Conservation (phyloP, 2,797 vertebrate genomes). For the Hemibagrus guttatus region DNA sequence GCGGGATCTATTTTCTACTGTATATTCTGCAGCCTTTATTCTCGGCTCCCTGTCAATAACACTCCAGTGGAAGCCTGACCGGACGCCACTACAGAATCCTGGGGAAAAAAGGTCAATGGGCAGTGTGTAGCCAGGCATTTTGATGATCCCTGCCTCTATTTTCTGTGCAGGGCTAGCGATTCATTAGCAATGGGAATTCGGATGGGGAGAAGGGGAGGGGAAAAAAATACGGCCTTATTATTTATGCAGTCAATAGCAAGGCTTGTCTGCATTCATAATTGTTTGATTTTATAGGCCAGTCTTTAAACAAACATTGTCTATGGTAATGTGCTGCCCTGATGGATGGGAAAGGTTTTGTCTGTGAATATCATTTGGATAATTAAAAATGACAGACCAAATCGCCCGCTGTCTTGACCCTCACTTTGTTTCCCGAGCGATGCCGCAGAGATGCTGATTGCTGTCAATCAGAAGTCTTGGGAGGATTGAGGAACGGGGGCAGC, state of each 20-base stretch:
- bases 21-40: constrained; percentile 62
- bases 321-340: constrained; percentile 95
- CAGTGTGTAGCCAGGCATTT: constrained; percentile 81
- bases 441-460: constrained; percentile 95
- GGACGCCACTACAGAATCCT: constrained; percentile 79
- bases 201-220: constrained; percentile 54
- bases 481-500: constrained; percentile 85
- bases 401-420: constrained; percentile 91
- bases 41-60: constrained; percentile 76
- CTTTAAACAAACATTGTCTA: constrained; percentile 99
- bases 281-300: constrained; percentile 95
- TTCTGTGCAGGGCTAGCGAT: constrained; percentile 85
- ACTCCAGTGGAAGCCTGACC: constrained; percentile 82
- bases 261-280: constrained; percentile 98
- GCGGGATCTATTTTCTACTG: constrained; percentile 41
- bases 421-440: constrained; percentile 89
- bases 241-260: constrained; percentile 93
- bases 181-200: constrained; percentile 91
- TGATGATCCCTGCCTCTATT: constrained; percentile 84
- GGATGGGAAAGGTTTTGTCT: constrained; percentile 91
- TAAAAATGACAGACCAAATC: constrained; percentile 99
- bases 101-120: constrained; percentile 80
- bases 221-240: constrained; percentile 79
- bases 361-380: constrained; percentile 99
- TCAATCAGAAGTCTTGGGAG: constrained; percentile 94